These are phyloP conservation scores for Numida meleagris DNA, from an alignment of 2,113 vertebrate genomes.

Conservation along the genomic window DNA sequence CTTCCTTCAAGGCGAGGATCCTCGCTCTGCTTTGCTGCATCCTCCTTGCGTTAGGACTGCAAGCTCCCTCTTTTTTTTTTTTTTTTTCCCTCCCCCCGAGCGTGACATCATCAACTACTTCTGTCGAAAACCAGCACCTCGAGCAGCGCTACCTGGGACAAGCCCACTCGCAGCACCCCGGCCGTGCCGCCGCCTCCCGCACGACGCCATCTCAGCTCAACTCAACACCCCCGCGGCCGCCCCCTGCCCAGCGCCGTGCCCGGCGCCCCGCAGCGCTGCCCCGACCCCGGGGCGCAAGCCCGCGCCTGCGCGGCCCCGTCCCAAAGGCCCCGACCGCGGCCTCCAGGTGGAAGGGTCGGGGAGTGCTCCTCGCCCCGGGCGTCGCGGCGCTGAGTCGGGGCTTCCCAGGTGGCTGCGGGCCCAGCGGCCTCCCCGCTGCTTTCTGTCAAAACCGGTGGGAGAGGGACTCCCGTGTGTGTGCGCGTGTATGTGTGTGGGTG, in stretches of 20 bases:
- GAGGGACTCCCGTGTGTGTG: background rate
- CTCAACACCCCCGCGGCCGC: conserved; percentile 12
- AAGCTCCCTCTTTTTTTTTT: conserved; percentile 37
- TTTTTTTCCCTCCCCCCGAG: background rate
- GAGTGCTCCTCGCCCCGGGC: too few relatives aligned
- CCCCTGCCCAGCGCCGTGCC: background rate
- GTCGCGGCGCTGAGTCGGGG: too few relatives aligned
- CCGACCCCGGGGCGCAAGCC: too few relatives aligned
- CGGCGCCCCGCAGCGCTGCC: background rate
- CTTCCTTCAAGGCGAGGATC: conserved; percentile 62
- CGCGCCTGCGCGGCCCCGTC: too few relatives aligned
- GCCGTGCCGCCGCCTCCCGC: background rate
- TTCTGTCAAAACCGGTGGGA: too few relatives aligned
- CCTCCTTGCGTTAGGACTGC: conserved; percentile 66
- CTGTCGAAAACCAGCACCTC: conserved; percentile 63
- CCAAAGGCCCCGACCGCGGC: too few relatives aligned
- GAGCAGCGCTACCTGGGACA: conserved; percentile 72
- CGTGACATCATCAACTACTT: conserved; percentile 74
- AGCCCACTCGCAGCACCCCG: conserved; percentile 69
- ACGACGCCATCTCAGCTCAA: too few relatives aligned
- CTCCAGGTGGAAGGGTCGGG: too few relatives aligned
- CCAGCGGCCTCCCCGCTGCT: too few relatives aligned
- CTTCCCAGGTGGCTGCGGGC: too few relatives aligned
- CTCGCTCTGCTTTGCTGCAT: conserved; percentile 60
- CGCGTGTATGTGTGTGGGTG: background rate